These are phyloP conservation scores for Acridotheres tristis DNA, from an alignment of 2,797 vertebrate genomes.

Conservation along the genomic window DNA sequence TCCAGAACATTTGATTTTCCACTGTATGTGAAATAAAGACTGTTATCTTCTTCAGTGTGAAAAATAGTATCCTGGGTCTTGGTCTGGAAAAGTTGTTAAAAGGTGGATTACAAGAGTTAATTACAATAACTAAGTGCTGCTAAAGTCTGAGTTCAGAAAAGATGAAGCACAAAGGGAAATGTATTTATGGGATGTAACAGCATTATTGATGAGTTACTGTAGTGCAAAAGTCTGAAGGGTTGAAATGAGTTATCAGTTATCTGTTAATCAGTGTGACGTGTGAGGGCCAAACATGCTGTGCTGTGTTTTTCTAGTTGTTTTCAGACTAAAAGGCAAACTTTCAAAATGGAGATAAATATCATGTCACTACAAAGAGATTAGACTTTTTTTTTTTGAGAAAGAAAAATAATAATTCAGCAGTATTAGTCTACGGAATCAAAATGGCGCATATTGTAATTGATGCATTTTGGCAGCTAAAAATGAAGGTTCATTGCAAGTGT, in stretches of 20 bases:
- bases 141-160: background rate
- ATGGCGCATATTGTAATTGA: background rate
- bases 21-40: slow-evolving; percentile 94
- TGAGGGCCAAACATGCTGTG: background rate
- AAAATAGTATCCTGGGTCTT: slow-evolving; percentile 81
- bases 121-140: background rate
- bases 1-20: slow-evolving; percentile 88
- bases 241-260: background rate
- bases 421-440: background rate
- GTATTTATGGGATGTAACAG: background rate
- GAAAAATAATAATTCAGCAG: background rate
- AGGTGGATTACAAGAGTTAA: background rate
- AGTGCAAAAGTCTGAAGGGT: background rate
- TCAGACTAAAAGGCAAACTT: background rate
- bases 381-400: background rate
- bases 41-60: slow-evolving; percentile 87
- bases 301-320: background rate
- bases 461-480: background rate
- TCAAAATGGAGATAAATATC: background rate
- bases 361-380: background rate
- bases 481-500: background rate
- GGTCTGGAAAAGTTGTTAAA: slow-evolving; percentile 52
- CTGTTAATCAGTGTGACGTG: background rate
- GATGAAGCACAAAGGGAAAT: background rate
- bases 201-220: background rate